Conservation (phyloP, 2,888 invertebrate species). For the Leptinotarsa tumamoca region DNA sequence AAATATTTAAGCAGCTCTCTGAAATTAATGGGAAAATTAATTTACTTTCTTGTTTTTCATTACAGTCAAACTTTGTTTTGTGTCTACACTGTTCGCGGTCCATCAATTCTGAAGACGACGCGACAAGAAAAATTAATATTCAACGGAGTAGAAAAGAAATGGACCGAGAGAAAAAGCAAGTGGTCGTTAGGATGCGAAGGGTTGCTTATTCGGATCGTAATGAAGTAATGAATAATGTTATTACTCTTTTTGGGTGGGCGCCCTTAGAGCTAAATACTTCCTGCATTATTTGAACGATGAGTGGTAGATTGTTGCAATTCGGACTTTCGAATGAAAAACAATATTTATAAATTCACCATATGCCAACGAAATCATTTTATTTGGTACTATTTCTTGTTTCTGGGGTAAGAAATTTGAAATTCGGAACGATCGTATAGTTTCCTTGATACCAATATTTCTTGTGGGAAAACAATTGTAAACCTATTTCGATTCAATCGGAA, state of each 20-base stretch:
- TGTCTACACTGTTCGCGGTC: constrained; percentile 5
- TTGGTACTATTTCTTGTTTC: no score
- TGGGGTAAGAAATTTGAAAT: no score
- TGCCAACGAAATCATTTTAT: no score
- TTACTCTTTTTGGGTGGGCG: neutral
- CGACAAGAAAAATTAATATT: constrained; percentile 28
- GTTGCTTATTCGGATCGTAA: neutral
- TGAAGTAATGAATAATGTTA: constrained; percentile 16
- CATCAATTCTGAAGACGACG: constrained; percentile 23
- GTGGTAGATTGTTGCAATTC: constrained; percentile 27
- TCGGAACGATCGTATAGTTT: no score
- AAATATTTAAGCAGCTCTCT: constrained; percentile 56
- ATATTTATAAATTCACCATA: no score
- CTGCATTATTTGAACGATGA: constrained; percentile 21
- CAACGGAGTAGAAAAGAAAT: constrained; percentile 9
- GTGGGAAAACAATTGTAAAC: no score
- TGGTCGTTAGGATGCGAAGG: constrained; percentile 9
- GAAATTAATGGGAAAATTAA: constrained; percentile 58
- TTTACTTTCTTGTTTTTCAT: constrained; percentile 56
- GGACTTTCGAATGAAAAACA: neutral
- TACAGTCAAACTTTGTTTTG: constrained; percentile 30
- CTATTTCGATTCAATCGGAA: no score
- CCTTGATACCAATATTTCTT: no score
- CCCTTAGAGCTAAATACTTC: neutral
- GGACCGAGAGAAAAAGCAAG: neutral